These are phyloP conservation scores for Ormia ochracea DNA, from an alignment of 2,888 invertebrate genomes.

Conservation along the genomic window DNA sequence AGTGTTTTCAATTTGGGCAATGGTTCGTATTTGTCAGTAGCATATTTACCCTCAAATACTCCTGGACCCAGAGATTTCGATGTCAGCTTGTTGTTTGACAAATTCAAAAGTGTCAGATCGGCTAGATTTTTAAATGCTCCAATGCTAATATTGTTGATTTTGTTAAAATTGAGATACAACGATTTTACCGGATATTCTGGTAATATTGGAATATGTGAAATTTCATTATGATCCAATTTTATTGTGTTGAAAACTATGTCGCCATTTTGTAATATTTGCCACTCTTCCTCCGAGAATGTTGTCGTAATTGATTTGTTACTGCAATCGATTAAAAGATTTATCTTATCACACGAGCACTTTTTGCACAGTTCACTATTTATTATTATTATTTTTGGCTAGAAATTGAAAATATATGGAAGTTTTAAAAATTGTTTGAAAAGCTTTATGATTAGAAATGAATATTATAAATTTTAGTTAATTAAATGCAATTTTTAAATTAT, in stretches of 20 bases:
- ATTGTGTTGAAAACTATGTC: constrained; percentile 70
- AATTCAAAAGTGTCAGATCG: constrained; percentile 81
- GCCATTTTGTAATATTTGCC: constrained; percentile 76
- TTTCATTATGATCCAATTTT: constrained; percentile 71
- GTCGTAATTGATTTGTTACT: constrained; percentile 77
- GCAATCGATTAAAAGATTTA: constrained; percentile 79
- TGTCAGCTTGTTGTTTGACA: constrained; percentile 84
- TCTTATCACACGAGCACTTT: constrained; percentile 78
- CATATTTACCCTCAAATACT: constrained; percentile 80
- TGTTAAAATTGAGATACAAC: constrained; percentile 81
- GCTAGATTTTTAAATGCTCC: constrained; percentile 82
- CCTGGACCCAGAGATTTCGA: constrained; percentile 80
- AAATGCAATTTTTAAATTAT: too few relatives aligned
- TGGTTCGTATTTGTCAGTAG: constrained; percentile 67
- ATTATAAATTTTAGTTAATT: too few relatives aligned
- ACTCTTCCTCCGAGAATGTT: constrained; percentile 79
- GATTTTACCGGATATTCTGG: constrained; percentile 78
- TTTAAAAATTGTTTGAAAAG: too few relatives aligned
- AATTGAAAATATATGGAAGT: neutral
- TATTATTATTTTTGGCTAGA: constrained; percentile 64
- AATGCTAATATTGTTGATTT: constrained; percentile 80
- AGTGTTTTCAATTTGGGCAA: constrained; percentile 69
- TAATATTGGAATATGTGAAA: constrained; percentile 75
- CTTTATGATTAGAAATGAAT: too few relatives aligned
- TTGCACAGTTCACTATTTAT: constrained; percentile 77